Conservation (phyloP, 2,797 vertebrate species). For the Myoxocephalus aenaeus region DNA sequence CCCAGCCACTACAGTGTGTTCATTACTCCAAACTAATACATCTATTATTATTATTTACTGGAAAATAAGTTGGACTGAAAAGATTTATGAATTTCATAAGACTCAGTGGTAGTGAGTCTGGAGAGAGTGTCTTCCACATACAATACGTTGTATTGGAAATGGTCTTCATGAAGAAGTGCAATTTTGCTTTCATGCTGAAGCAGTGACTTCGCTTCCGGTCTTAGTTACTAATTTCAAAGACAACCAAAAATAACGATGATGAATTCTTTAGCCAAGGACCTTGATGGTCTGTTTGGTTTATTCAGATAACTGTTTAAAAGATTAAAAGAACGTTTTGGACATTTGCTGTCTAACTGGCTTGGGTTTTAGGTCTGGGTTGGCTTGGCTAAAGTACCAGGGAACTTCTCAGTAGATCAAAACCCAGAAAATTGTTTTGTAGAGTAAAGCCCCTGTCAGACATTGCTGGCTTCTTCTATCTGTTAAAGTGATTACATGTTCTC, state of each 20-base stretch:
- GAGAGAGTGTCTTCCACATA: conserved; percentile 2
- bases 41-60: background rate
- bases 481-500: background rate
- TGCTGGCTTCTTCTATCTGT: background rate
- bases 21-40: conserved; percentile 47
- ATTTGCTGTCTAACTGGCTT: background rate
- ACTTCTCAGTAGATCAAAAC: background rate
- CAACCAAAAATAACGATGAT: background rate
- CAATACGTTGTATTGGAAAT: conserved; percentile 15
- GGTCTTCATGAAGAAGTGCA: background rate
- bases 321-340: background rate
- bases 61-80: conserved; percentile 2
- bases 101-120: background rate
- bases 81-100: background rate
- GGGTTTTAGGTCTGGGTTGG: background rate
- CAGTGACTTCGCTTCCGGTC: background rate
- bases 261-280: background rate
- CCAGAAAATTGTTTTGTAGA: background rate
- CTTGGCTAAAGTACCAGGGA: background rate
- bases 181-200: background rate
- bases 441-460: conserved; percentile 1
- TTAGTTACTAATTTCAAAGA: conserved; percentile 17
- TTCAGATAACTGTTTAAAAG: background rate
- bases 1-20: conserved; percentile 24
- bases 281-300: background rate